Evolutionary conservation across 2,888 invertebrate genomes (phyloP), one percentile per base, ranked within the genome.

Genomic region (Neria commutata): DNA sequence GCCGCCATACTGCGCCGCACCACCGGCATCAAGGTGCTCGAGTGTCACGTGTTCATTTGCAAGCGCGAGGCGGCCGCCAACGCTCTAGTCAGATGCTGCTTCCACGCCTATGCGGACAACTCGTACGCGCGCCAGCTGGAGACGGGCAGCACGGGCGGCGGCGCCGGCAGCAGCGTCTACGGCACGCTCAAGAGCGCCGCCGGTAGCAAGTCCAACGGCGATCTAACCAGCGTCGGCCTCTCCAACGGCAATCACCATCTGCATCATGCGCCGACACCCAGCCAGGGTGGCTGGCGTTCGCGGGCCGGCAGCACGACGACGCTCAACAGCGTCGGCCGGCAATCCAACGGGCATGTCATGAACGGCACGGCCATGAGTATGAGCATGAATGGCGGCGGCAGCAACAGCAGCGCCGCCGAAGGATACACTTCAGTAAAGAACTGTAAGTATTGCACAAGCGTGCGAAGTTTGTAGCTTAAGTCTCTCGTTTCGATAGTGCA

Each of bases 41-140:
- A 99, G 84, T 98, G 98, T 84, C 98, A 99, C 84, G 96, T 97
- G 65, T 98, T 99, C 83, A 95, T 99, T 76, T 96, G 97, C 83
- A 94, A 96, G 72, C 89, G 95, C 58, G 95, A 96, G 81, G 92
- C 95, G 78, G 98, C 98, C 48, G 98, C 98, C 64, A 95, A 98
- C 83, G 98, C 98, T 70, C 87, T 99, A 76, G 98, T 98, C 65
- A 87, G 95, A 72, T 96, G 96, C 83, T 97, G 96, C 83, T 98
- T 98, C 83, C 97, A 97, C 84, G 95, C 97, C 51, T 98, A 97
- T 83, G 96, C 96, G 0, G 97, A 97, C 81, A 94, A 94, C 70
- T 94, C 94, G 67, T 95, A 95, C 80, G 95, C 93, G 47, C 91
- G 91, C 72, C 91, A 92, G 67, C 84, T 92, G 70, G 89, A 90